Percentiles rank a stretch among this genome's conserved stretches.
Conservation (phyloP, 2,888 invertebrate genomes). For the Chymomyza caudatula region DNA sequence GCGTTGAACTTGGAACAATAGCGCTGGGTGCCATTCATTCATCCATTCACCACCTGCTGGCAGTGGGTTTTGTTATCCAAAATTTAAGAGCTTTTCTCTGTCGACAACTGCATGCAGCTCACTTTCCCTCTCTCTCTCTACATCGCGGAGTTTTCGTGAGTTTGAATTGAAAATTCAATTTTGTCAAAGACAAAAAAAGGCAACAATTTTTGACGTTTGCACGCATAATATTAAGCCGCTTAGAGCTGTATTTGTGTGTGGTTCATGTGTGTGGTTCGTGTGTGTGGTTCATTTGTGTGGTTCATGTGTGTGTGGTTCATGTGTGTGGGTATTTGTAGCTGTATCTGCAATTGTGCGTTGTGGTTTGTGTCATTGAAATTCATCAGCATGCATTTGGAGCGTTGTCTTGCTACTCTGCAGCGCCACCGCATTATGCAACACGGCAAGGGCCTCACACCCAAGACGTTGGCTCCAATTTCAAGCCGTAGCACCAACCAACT, state of each 20-base stretch:
- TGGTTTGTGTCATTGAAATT: slow-evolving; percentile 12
- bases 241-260: background rate
- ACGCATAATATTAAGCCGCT: slow-evolving; percentile 36
- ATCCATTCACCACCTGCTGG: background rate
- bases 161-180: slow-evolving; percentile 11
- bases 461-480: background rate
- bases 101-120: background rate
- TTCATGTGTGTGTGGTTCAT: too few relatives aligned
- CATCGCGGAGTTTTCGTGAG: background rate
- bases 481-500: background rate
- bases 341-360: background rate
- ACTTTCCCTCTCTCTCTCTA: background rate
- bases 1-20: background rate
- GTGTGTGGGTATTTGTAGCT: background rate
- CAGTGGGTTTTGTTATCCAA: background rate
- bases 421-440: background rate
- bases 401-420: background rate
- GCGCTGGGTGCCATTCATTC: background rate
- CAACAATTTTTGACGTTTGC: slow-evolving; percentile 33
- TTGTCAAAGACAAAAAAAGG: slow-evolving; percentile 16
- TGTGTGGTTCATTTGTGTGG: too few relatives aligned
- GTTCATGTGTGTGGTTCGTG: too few relatives aligned
- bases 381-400: background rate
- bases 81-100: background rate
- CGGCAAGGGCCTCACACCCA: background rate